These are phyloP conservation scores for Scaptomyza graminum DNA, from an alignment of 1,140 invertebrate species.

Conservation along the genomic window DNA sequence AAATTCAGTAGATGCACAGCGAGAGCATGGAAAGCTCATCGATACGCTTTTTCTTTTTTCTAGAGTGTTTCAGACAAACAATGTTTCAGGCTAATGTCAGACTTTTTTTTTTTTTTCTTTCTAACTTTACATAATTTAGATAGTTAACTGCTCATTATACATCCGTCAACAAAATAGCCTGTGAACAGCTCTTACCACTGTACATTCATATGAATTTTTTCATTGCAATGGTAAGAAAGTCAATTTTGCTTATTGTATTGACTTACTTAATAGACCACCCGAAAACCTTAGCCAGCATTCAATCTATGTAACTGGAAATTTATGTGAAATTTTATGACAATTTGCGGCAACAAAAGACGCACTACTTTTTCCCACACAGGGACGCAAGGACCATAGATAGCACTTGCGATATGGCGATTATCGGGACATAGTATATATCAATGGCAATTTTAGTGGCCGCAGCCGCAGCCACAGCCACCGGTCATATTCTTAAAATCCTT, in stretches of 20 bases:
- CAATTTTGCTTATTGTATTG: too few relatives aligned
- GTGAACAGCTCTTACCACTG: too few relatives aligned
- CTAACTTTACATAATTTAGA: too few relatives aligned
- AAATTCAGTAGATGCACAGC: constrained; percentile 1
- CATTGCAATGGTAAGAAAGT: too few relatives aligned
- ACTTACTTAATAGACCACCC: constrained; percentile 51
- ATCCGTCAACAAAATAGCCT: too few relatives aligned
- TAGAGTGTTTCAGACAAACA: too few relatives aligned
- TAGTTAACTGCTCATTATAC: too few relatives aligned
- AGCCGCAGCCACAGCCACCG: background rate
- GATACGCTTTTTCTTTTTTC: constrained; percentile 16
- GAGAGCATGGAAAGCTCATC: constrained; percentile 9
- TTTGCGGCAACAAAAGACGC: constrained; percentile 46
- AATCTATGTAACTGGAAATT: constrained; percentile 62
- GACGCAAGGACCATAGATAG: constrained; percentile 18
- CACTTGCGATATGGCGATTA: constrained; percentile 46
- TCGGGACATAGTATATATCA: constrained; percentile 54
- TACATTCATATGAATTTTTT: too few relatives aligned
- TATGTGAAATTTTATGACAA: constrained; percentile 71
- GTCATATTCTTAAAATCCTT: constrained; percentile 34
- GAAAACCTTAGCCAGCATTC: constrained; percentile 25
- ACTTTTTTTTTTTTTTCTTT: too few relatives aligned
- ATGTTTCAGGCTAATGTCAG: too few relatives aligned
- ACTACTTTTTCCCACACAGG: constrained; percentile 63
- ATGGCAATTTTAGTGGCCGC: constrained; percentile 26